A percentile compares a stretch with the other conserved stretches of the same genome.
These are phyloP conservation scores for Helicoverpa armigera DNA, from an alignment of 1,140 invertebrate species.

Conservation along the genomic window DNA sequence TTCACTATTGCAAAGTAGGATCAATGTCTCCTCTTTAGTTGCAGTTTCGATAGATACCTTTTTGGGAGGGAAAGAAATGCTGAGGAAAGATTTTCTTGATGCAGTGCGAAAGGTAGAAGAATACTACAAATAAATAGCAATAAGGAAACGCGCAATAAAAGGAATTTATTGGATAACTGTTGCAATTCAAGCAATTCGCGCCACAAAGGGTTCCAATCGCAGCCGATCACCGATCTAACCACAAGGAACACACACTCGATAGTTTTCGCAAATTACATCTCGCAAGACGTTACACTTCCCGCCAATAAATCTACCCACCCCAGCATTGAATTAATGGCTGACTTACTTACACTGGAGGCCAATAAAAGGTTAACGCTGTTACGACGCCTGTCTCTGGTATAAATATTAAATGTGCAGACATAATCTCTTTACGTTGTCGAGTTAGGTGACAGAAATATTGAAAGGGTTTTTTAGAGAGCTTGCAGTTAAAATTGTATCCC, in stretches of 20 bases:
- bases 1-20: no score
- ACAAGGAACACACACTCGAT: background rate
- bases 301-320: conserved; percentile 25
- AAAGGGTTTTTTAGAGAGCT: no score
- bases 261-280: conserved; percentile 30
- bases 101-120: no score
- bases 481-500: no score
- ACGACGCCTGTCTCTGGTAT: background rate
- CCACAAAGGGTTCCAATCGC: background rate
- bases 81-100: no score
- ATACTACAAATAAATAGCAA: background rate
- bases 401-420: conserved; percentile 23
- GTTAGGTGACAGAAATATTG: background rate
- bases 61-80: no score
- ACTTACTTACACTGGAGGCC: conserved; percentile 19
- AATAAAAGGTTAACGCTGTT: conserved; percentile 33
- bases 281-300: conserved; percentile 27
- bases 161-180: background rate
- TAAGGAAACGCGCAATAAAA: background rate
- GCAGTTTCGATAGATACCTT: no score
- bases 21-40: no score
- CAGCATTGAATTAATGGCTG: conserved; percentile 24
- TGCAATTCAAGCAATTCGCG: background rate
- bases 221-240: background rate
- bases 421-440: conserved; percentile 6